Evolutionary conservation across 2,888 invertebrate genomes (phyloP).

Genomic region (Lymantria dispar): DNA sequence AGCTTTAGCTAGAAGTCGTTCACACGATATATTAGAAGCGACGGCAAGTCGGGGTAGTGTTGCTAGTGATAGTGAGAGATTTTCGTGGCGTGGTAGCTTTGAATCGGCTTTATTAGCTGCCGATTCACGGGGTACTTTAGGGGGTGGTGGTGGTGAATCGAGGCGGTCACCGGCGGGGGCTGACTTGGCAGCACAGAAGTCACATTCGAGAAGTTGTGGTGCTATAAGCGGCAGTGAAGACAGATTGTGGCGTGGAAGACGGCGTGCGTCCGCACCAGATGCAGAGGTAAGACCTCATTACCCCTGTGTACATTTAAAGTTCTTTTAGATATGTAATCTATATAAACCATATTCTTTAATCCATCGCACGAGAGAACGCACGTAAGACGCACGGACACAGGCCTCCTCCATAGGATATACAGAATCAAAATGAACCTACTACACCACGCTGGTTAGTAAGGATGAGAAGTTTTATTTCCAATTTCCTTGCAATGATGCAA

Average conservation of each 20-base stretch:
- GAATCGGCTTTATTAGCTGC: constrained; percentile 95
- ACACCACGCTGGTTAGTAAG: too few species aligned
- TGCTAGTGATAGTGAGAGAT: constrained; percentile 93
- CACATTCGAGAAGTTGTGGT: constrained; percentile 91
- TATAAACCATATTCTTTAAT: too few species aligned
- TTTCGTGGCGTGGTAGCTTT: constrained; percentile 96
- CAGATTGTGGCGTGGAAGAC: constrained; percentile 71
- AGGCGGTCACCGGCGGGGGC: constrained; percentile 92
- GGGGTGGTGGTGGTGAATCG: constrained; percentile 86
- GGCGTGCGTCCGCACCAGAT: constrained; percentile 73
- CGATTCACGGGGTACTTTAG: constrained; percentile 91
- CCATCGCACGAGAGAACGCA: too few species aligned
- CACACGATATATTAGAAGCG: constrained; percentile 90
- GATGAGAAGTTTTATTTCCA: too few species aligned
- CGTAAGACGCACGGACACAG: too few species aligned
- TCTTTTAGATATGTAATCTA: too few species aligned
- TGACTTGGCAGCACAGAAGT: constrained; percentile 89
- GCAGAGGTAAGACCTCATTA: constrained; percentile 65
- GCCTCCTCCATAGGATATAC: too few species aligned
- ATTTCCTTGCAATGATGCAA: too few species aligned
- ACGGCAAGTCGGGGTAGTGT: constrained; percentile 84
- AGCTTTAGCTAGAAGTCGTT: constrained; percentile 89
- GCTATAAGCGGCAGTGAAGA: constrained; percentile 90
- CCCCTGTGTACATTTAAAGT: background rate
- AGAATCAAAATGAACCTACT: too few species aligned